Base-by-base conservation (phyloP, 2,888 invertebrate species). In the Trypoxylon attenuatum region DNA sequence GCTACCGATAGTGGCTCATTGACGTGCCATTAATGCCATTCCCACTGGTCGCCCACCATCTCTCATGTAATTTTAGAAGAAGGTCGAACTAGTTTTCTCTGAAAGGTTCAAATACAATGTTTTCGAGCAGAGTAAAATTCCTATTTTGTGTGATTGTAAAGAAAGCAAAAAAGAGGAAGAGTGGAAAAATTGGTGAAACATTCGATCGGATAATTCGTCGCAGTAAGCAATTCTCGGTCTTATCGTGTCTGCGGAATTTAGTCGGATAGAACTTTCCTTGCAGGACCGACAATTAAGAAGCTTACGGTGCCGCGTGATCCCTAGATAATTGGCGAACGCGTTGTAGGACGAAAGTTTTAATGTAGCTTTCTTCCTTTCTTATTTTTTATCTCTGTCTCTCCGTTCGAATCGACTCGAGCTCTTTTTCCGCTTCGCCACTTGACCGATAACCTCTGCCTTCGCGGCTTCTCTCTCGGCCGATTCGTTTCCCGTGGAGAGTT, bases 401-500 rank as follows among this genome's bases (percentile, higher is more conserved):
- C n/a, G 10, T 5, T 2, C 22, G 15, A n/a, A n/a, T n/a, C n/a
- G n/a, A n/a, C n/a, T n/a, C n/a, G n/a, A n/a, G 15, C 54, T 25
- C 23, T 27, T 21, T 15, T 18, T 3, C n/a, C 47, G 10, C 21
- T 25, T 16, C 19, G 19, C 16, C 25, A 19, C 19, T 6, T n/a
- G 42, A 4, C 13, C 39, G 2, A 5, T 41, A 2, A 19, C 18
- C 8, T 16, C n/a, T n/a, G n/a, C n/a, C n/a, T n/a, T 27, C 23
- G 23, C 29, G 16, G 10, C 41, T 42, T 50, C 15, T 29, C 57
- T 10, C 47, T 57, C 53, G 21, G 39, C 46, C 62, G 69, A 59
- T 75, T 57, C 55, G 50, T 75, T 71, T 75, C 71, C n/a, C 76
- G 74, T 58, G 77, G 73, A 79, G 82, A 81, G 80, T 81, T 82